Base-by-base conservation (phyloP, 2,888 invertebrate genomes). In the Pyralis farinalis region DNA sequence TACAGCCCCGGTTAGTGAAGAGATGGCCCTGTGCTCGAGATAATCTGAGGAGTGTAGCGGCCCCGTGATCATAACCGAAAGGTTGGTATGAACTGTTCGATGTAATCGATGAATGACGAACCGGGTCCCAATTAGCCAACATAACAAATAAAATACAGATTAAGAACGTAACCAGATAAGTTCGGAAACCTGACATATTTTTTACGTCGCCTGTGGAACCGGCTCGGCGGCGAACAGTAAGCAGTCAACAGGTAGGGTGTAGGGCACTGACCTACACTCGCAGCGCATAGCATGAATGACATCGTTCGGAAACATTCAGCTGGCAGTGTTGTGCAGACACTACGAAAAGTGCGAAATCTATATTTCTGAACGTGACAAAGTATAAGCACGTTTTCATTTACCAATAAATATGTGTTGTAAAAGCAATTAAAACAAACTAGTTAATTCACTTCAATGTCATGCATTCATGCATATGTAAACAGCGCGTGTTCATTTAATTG, bases 221-320 rank as follows among this genome's bases (percentile, higher is more conserved):
- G 81, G 87, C 71, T 76, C 60, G 71, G 63, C 79, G 69, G 78
- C n/a, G 74, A 71, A 55, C 64, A 55, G 59, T 61, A 4, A 16
- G 16, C 62, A 71, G 68, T 72, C 82, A 85, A 86, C 87, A 86
- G 87, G 87, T 84, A 83, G 76, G 72, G 71, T 67, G 71, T 68
- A 73, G 86, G 86, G 83, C 87, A 87, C 73, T 86, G 87, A 87
- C 87, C 87, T 75, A 83, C 71, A 74, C 71, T 60, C 67, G 65
- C 53, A 70, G 63, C 64, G 73, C 74, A 72, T 66, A 53, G 59
- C 61, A 79, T 84, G 78, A 84, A 85, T 85, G 83, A 68, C 68
- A 73, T 55, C 52, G 53, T 4, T 53, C 50, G 50, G 16, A 16
- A 55, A 44, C 58, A 57, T 71, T 67, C 71, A 71, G 70, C 75